Evolutionary conservation across 2,113 vertebrate species (phyloP).

Genomic region (Sinocyclocheilus anshuiensis): DNA sequence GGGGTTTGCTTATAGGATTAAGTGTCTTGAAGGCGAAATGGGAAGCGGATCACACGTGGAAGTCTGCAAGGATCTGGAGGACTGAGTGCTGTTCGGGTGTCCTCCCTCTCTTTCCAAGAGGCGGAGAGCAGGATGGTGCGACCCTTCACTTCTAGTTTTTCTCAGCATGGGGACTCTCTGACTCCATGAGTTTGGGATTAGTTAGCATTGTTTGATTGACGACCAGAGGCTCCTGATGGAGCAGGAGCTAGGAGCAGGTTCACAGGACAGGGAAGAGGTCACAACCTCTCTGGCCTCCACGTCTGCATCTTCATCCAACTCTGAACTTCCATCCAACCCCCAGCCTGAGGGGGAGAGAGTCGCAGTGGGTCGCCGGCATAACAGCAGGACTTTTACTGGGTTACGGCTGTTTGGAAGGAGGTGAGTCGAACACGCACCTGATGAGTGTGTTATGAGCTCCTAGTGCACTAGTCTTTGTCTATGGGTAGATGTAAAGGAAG

Average conservation of each 20-base stretch:
- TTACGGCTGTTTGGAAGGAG: conserved; percentile 83
- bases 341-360: conserved; percentile 68
- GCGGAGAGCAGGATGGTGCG: conserved; percentile 36
- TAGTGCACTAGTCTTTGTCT: conserved; percentile 2
- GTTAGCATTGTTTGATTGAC: conserved; percentile 33
- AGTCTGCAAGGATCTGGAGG: conserved; percentile 26
- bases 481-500: conserved; percentile 1
- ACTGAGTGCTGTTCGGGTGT: neutral
- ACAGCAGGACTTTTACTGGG: conserved; percentile 82
- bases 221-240: conserved; percentile 28
- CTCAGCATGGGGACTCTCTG: conserved; percentile 15
- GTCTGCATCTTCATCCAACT: conserved; percentile 78
- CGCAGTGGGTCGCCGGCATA: conserved; percentile 70
- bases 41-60: conserved; percentile 42
- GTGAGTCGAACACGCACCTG: conserved; percentile 25
- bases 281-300: conserved; percentile 56
- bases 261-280: conserved; percentile 47
- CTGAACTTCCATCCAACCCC: conserved; percentile 63
- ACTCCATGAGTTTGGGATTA: neutral
- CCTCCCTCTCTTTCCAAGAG: conserved; percentile 17
- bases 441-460: neutral
- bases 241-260: conserved; percentile 44
- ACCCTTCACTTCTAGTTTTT: conserved; percentile 32
- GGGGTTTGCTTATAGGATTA: conserved; percentile 51
- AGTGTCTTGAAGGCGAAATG: conserved; percentile 36